phyloP scores from a whole-genome alignment of 2,888 invertebrate genomes.

The Synanthedon andrenaeformis region DNA sequence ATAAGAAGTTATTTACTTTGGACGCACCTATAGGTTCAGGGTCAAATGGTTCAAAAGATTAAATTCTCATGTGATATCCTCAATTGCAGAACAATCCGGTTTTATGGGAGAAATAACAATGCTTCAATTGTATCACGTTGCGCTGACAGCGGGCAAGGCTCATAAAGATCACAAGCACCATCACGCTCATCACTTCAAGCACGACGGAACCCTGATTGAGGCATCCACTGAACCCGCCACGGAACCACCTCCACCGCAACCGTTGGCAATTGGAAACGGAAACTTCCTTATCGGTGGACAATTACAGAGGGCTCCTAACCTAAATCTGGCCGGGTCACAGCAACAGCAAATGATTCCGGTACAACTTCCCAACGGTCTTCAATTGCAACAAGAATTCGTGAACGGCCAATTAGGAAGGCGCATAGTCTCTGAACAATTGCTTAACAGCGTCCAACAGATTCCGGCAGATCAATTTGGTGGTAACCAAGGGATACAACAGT shows the following conservation, averaged over 20 bases:
- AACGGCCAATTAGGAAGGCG: constrained; percentile 75
- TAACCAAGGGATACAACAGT: constrained; percentile 12
- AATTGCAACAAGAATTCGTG: constrained; percentile 68
- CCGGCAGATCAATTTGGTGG: constrained; percentile 16
- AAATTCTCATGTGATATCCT: background rate
- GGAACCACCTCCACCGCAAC: constrained; percentile 57
- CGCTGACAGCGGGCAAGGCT: constrained; percentile 86
- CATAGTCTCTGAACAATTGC: constrained; percentile 68
- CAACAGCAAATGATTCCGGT: constrained; percentile 52
- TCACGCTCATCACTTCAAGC: constrained; percentile 84
- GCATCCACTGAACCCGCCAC: constrained; percentile 71
- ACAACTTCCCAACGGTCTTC: constrained; percentile 57
- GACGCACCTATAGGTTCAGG: background rate
- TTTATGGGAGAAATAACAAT: constrained; percentile 82
- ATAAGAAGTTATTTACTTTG: constrained; percentile 2
- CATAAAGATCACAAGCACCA: constrained; percentile 90
- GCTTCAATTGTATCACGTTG: constrained; percentile 83
- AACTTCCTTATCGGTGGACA: constrained; percentile 75
- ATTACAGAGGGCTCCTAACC: constrained; percentile 68
- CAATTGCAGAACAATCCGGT: constrained; percentile 69
- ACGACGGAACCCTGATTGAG: constrained; percentile 75
- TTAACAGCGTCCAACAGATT: constrained; percentile 39
- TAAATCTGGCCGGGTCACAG: constrained; percentile 60
- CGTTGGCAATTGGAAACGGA: constrained; percentile 58
- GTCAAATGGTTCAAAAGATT: background rate